These are phyloP conservation scores for Selene dorsalis DNA, from an alignment of 2,797 vertebrate genomes.

Conservation along the genomic window DNA sequence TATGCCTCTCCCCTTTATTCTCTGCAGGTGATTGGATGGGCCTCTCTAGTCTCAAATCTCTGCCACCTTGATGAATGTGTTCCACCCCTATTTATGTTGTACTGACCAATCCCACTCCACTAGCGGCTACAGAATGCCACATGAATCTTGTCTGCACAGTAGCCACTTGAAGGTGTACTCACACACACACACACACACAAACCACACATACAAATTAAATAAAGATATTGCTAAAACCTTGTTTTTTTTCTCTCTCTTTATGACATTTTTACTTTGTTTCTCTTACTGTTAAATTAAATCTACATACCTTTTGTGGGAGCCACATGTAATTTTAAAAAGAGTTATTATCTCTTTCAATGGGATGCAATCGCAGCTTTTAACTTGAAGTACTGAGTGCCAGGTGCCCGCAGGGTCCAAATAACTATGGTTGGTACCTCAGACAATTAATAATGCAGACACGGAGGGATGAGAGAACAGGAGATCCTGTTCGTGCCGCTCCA, in stretches of 20 bases:
- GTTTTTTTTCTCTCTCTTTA: constrained; percentile 7
- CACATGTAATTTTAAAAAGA: constrained; percentile 69
- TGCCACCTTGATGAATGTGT: constrained; percentile 78
- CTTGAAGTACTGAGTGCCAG: constrained; percentile 64
- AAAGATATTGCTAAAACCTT: background rate
- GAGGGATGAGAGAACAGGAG: constrained; percentile 63
- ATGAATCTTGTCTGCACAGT: constrained; percentile 64
- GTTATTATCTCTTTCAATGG: constrained; percentile 69
- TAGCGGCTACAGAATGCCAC: constrained; percentile 25
- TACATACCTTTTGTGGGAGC: constrained; percentile 50
- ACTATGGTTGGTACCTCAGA: constrained; percentile 68
- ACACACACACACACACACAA: background rate
- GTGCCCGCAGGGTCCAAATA: constrained; percentile 73
- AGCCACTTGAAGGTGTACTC: constrained; percentile 36
- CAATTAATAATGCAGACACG: constrained; percentile 82
- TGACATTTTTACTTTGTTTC: constrained; percentile 21
- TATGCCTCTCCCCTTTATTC: constrained; percentile 74
- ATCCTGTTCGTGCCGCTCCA: constrained; percentile 66
- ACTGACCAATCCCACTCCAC: constrained; percentile 56
- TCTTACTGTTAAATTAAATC: constrained; percentile 53
- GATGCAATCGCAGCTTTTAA: constrained; percentile 76
- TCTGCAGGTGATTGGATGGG: constrained; percentile 74
- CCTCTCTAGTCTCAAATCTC: constrained; percentile 76
- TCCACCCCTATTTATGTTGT: constrained; percentile 69
- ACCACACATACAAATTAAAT: background rate